Conservation (phyloP, 2,888 invertebrate genomes). For the Caenorhabditis sp. region DNA sequence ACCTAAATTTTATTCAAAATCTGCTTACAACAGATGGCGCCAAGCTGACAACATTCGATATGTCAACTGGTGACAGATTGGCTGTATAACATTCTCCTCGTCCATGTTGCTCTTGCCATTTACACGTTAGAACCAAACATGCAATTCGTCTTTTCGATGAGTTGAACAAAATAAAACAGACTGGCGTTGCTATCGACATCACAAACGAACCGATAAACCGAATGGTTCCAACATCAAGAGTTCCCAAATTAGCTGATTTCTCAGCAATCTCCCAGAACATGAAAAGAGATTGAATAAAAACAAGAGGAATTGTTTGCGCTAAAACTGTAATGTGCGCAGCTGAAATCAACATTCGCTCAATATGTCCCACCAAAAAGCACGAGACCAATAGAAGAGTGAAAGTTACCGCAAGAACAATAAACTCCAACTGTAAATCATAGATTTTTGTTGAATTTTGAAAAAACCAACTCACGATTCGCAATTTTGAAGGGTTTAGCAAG, state of each 20-base stretch:
- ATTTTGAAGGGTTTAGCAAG: not conserved
- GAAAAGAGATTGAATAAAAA: slow-evolving; percentile 7
- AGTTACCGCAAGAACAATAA: not conserved
- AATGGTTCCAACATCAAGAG: not conserved
- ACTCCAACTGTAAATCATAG: slow-evolving; percentile 24
- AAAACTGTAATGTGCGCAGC: slow-evolving; percentile 14
- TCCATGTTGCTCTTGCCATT: slow-evolving; percentile 2
- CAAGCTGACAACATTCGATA: slow-evolving; percentile 17
- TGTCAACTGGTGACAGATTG: not conserved
- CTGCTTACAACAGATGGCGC: not conserved
- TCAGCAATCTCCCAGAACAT: slow-evolving; percentile 9
- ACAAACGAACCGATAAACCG: slow-evolving; percentile 6
- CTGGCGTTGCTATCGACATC: slow-evolving; percentile 15
- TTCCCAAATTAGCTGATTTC: not conserved
- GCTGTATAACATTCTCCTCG: slow-evolving; percentile 16
- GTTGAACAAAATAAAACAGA: slow-evolving; percentile 24
- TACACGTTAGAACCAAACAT: slow-evolving; percentile 9
- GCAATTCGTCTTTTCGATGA: slow-evolving; percentile 14
- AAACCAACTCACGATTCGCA: not conserved
- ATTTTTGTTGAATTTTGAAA: slow-evolving; percentile 8
- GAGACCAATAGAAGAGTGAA: slow-evolving; percentile 5
- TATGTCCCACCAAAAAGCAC: slow-evolving; percentile 13
- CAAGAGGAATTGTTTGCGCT: slow-evolving; percentile 19
- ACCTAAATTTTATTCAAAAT: not conserved
- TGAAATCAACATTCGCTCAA: slow-evolving; percentile 11